Conservation (phyloP, 2,797 vertebrate species). For the Steatocranus sp. region DNA sequence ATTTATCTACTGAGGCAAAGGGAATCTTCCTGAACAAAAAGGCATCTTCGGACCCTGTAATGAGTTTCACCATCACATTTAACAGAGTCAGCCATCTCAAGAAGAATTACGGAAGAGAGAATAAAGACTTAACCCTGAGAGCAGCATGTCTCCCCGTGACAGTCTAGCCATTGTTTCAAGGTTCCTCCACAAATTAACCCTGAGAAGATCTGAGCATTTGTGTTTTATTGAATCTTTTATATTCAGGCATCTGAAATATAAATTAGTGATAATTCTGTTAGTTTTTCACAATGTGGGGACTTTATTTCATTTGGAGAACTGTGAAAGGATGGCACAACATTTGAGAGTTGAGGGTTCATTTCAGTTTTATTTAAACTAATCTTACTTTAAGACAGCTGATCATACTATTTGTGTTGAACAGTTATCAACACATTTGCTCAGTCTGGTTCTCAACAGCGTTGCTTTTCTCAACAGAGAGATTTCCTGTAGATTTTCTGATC, state of each 20-base stretch:
- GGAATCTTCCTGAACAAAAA: neutral
- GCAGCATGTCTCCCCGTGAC: neutral
- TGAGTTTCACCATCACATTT: neutral
- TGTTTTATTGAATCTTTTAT: neutral
- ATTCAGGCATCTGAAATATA: neutral
- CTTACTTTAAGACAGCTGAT: neutral
- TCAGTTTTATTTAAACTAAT: neutral
- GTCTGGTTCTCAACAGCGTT: neutral
- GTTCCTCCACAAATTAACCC: neutral
- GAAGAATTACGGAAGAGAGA: neutral
- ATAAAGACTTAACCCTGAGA: neutral
- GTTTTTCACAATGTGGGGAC: neutral
- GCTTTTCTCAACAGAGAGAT: neutral
- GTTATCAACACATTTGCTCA: neutral
- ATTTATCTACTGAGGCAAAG: neutral
- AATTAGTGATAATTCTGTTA: neutral
- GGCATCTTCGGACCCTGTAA: neutral
- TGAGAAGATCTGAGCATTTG: neutral
- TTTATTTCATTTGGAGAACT: neutral
- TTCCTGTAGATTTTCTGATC: neutral
- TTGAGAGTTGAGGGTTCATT: neutral
- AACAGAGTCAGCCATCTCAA: neutral
- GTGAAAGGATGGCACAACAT: neutral
- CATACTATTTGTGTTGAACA: neutral
- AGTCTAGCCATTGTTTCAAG: neutral